Evolutionary conservation across 2,113 vertebrate genomes (phyloP).

Genomic region (Mus pahari): DNA sequence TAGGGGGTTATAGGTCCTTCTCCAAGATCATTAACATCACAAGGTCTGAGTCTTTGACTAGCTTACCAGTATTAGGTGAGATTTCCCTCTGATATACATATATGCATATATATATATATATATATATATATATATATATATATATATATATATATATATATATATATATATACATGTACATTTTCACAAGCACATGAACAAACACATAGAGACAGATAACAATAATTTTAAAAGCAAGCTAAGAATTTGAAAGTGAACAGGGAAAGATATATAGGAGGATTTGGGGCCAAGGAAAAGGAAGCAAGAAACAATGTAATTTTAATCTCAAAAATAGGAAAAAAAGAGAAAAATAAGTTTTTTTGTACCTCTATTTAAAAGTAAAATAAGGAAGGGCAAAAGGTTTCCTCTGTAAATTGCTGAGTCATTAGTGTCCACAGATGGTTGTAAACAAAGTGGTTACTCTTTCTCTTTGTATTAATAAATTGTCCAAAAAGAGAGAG

Average conservation of each 20-base stretch:
- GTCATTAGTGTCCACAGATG: not conserved
- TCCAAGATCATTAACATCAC: not conserved
- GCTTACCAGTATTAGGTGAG: not conserved
- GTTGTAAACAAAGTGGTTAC: not conserved
- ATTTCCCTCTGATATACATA: not conserved
- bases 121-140: not conserved
- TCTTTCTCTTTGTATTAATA: not conserved
- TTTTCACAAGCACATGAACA: not conserved
- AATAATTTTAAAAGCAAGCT: not conserved
- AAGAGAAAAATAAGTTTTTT: not conserved
- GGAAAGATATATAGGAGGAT: not conserved
- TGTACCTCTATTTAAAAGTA: not conserved
- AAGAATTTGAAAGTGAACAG: not conserved
- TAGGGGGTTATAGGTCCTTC: not conserved
- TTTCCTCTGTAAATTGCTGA: not conserved
- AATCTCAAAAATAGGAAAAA: not conserved
- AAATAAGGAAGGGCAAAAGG: not conserved
- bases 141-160: not conserved
- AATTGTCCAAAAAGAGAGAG: not conserved
- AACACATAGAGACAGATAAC: not conserved
- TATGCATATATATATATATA: not conserved
- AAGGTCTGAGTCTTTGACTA: rapidly evolving
- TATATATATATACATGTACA: not conserved
- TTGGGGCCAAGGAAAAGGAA: not conserved
- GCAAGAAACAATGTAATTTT: not conserved